Base-by-base conservation (phyloP, 2,888 invertebrate genomes). In the Drosophila emarginata region DNA sequence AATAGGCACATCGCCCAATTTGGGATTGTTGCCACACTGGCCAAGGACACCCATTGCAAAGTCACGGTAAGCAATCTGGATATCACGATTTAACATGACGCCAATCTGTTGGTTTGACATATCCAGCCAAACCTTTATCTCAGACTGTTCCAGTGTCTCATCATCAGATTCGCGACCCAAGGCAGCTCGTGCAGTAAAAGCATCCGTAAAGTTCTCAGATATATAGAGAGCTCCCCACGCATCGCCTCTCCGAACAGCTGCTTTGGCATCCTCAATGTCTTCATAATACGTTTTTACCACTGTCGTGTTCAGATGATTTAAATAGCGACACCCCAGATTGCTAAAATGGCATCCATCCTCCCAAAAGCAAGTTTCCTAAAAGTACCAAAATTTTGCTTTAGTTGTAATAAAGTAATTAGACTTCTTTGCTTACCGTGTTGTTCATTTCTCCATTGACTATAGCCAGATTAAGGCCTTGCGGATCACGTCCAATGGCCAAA, bases 41-140 rank as follows among this genome's bases (percentile, higher is more conserved):
- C 93, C 91, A 1, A 98, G 92, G 59, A 97, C 92, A 65, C 94
- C 93, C 93, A 94, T 93, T 7, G 97, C 96, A 89, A 98, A 98
- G 90, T 95, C 95, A 89, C 97, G 93, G 92, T 97, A 98, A 0
- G 97, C 95, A 89, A 96, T 94, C 90, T 97, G 95, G 69, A 98
- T 94, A 90, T 97, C 96, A 69, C 97, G 92, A 91, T 97, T 96
- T 56, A 98, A 93, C 93, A 97, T 96, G 83, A 97, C 94, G 0
- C 97, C 96, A 82, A 98, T 97, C 93, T 98, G 98, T 91, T 98
- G 97, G 94, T 98, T 98, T 80, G 97, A 97, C 96, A 97, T 97
- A 91, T 98, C 98, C 67, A 97, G 94, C 96, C 97, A 96, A 61
- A 97, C 96, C 88, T 96, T 94, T 68, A 97, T 95, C 90, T 97